phyloP scores from a whole-genome alignment of 1,140 invertebrate genomes.

The Leptinotarsa lineolata region DNA sequence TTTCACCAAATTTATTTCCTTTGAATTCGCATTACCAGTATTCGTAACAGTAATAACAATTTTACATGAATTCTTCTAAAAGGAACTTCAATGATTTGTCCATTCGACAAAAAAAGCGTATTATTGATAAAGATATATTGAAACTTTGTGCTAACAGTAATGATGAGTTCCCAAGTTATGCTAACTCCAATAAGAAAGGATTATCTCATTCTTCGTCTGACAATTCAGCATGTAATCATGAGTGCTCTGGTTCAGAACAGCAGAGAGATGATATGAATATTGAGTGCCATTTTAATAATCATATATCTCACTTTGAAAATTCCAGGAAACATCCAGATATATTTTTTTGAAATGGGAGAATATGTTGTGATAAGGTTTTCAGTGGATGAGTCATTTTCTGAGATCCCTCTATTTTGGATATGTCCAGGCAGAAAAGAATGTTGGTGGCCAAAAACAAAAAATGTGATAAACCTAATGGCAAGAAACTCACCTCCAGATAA shows the following conservation, averaged over 20 bases:
- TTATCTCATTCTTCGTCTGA: neutral
- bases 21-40: neutral
- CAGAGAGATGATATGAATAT: neutral
- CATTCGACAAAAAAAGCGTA: neutral
- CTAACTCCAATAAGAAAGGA: constrained; percentile 8
- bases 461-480: too few species aligned
- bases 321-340: too few species aligned
- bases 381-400: too few species aligned
- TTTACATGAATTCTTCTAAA: constrained; percentile 1
- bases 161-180: constrained; percentile 1
- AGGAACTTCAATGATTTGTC: constrained; percentile 8
- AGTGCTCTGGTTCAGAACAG: neutral
- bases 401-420: too few species aligned
- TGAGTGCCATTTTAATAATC: neutral
- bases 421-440: too few species aligned
- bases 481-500: too few species aligned
- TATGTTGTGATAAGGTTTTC: too few species aligned
- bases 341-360: too few species aligned
- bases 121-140: constrained; percentile 3
- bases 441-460: too few species aligned
- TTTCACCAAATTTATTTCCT: neutral
- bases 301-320: neutral
- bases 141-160: neutral
- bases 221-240: neutral
- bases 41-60: neutral